Evolutionary conservation across 2,113 vertebrate genomes (phyloP).

Genomic region (Anolis carolinensis): DNA sequence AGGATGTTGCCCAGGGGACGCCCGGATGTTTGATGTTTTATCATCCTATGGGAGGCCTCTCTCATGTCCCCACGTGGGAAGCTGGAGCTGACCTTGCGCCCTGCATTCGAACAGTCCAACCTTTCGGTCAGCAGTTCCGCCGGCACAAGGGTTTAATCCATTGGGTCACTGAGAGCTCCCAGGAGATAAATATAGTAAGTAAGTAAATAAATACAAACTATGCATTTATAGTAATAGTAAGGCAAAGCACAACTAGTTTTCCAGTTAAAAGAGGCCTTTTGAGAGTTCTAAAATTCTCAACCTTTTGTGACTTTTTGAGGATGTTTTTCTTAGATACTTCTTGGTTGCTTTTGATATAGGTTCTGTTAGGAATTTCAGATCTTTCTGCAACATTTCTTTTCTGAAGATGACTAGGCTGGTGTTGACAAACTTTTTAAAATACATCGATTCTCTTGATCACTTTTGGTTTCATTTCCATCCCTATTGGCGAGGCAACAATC

Average conservation of each 20-base stretch:
- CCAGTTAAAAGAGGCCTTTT: background rate
- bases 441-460: background rate
- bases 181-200: too few species aligned
- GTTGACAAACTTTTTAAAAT: background rate
- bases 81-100: too few species aligned
- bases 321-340: background rate
- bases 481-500: background rate
- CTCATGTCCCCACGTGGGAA: too few species aligned
- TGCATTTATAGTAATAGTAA: background rate
- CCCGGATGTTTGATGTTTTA: too few species aligned
- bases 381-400: background rate
- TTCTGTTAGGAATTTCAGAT: background rate
- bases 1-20: too few species aligned
- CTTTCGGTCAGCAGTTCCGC: too few species aligned
- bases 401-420: background rate
- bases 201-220: too few species aligned
- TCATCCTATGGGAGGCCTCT: too few species aligned
- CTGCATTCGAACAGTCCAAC: too few species aligned
- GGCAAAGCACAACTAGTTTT: background rate
- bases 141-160: too few species aligned
- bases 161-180: too few species aligned
- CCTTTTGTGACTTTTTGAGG: background rate
- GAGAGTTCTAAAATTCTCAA: background rate
- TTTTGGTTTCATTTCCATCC: background rate
- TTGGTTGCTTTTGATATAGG: background rate